Conservation (phyloP, 2,797 vertebrate species). For the Danio tinwini region DNA sequence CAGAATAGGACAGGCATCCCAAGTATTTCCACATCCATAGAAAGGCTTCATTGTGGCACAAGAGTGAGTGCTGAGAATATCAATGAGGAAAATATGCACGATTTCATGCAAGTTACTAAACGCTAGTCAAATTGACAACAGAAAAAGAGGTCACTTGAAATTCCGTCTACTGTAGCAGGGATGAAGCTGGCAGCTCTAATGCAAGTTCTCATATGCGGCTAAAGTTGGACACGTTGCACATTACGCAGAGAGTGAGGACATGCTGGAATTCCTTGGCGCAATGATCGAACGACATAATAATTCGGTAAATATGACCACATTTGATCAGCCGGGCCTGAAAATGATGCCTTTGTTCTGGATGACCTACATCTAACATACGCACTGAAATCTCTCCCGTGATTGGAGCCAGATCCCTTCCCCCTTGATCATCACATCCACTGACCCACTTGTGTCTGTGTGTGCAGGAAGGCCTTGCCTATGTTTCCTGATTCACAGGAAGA, state of each 20-base stretch:
- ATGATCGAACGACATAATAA: slow-evolving; percentile 65
- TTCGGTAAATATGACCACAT: slow-evolving; percentile 68
- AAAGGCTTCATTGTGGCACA: slow-evolving; percentile 44
- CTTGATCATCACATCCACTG: slow-evolving; percentile 68
- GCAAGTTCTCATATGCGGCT: slow-evolving; percentile 48
- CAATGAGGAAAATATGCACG: slow-evolving; percentile 38
- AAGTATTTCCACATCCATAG: slow-evolving; percentile 59
- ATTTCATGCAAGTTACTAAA: slow-evolving; percentile 46
- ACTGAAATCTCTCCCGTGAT: slow-evolving; percentile 66
- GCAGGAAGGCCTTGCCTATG: slow-evolving; percentile 75
- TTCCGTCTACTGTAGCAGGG: slow-evolving; percentile 43
- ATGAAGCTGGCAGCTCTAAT: slow-evolving; percentile 53
- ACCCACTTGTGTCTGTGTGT: slow-evolving; percentile 67
- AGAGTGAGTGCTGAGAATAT: slow-evolving; percentile 37
- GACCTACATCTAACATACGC: slow-evolving; percentile 74
- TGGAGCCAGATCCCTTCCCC: slow-evolving; percentile 63
- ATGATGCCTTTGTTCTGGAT: slow-evolving; percentile 72
- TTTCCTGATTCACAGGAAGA: slow-evolving; percentile 82
- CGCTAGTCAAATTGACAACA: slow-evolving; percentile 26
- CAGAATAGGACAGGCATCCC: slow-evolving; percentile 60
- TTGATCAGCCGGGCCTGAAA: slow-evolving; percentile 62
- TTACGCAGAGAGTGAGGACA: slow-evolving; percentile 63
- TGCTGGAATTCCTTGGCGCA: slow-evolving; percentile 72
- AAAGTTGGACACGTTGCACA: slow-evolving; percentile 76
- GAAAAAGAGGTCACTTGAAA: slow-evolving; percentile 51